phyloP scores from a whole-genome alignment of 2,888 invertebrate species.

The Salpingus planirostris region DNA sequence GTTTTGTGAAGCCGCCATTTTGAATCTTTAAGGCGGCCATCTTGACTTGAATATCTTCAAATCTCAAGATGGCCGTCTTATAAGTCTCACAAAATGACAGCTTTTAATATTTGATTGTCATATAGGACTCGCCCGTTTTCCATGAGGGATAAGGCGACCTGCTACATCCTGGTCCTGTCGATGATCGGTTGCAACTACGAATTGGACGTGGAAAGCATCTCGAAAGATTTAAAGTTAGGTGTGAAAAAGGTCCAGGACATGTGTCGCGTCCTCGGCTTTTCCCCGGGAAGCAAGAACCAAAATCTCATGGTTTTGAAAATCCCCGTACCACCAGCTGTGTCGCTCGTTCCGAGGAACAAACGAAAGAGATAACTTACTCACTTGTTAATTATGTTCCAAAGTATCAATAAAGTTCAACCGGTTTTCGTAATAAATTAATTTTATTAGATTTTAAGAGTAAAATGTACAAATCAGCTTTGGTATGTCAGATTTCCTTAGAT shows the following conservation, averaged over 20 bases:
- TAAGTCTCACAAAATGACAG: too few relatives aligned
- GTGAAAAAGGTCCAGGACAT: conserved; percentile 33
- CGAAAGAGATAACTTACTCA: conserved; percentile 11
- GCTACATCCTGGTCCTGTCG: conserved; percentile 34
- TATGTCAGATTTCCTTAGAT: conserved; percentile 5
- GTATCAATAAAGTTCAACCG: background rate
- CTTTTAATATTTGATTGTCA: conserved; percentile 19
- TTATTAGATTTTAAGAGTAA: conserved; percentile 9
- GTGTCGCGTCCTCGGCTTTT: conserved; percentile 31
- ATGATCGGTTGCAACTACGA: conserved; percentile 30
- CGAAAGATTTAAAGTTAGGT: conserved; percentile 31
- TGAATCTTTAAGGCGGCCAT: too few relatives aligned
- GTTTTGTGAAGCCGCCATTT: too few relatives aligned
- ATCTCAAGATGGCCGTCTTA: too few relatives aligned
- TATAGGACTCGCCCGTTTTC: conserved; percentile 33
- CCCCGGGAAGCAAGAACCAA: conserved; percentile 21
- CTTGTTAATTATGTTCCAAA: background rate
- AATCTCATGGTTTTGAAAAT: conserved; percentile 24
- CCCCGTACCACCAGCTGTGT: conserved; percentile 31
- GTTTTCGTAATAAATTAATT: conserved; percentile 13
- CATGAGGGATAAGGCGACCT: conserved; percentile 36
- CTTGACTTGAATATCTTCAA: too few relatives aligned
- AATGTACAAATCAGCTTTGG: conserved; percentile 15
- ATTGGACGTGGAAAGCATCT: conserved; percentile 27
- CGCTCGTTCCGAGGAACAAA: conserved; percentile 17